Evolutionary conservation across 2,888 invertebrate species (phyloP).

Genomic region (Formica aserva): DNA sequence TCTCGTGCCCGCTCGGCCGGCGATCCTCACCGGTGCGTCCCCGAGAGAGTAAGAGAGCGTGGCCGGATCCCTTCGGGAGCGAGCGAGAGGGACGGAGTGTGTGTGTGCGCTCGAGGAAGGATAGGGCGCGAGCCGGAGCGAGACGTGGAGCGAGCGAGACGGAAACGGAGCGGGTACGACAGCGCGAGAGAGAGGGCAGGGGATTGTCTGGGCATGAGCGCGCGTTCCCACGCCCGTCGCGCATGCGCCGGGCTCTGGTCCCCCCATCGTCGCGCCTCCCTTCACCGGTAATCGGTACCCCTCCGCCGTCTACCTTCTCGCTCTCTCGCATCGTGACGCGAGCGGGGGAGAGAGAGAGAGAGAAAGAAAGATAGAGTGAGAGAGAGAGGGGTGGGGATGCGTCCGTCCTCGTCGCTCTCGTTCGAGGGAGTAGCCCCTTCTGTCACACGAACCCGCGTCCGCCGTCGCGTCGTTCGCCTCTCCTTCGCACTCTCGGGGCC

Average conservation of each 20-base stretch:
- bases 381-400: neutral
- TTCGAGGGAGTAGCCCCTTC: slow-evolving; percentile 46
- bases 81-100: slow-evolving; percentile 26
- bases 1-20: slow-evolving; percentile 78
- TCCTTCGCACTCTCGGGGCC: slow-evolving; percentile 13
- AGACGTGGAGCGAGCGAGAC: slow-evolving; percentile 13
- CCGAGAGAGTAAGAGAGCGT: slow-evolving; percentile 33
- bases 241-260: slow-evolving; percentile 78
- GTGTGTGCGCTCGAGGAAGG: slow-evolving; percentile 21
- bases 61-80: slow-evolving; percentile 43
- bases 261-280: slow-evolving; percentile 55
- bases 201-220: slow-evolving; percentile 77
- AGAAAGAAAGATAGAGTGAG: neutral
- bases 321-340: slow-evolving; percentile 9
- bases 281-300: slow-evolving; percentile 68
- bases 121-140: slow-evolving; percentile 38
- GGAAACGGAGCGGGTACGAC: slow-evolving; percentile 39
- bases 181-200: slow-evolving; percentile 54
- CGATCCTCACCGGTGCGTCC: slow-evolving; percentile 74
- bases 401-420: slow-evolving; percentile 32
- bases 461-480: slow-evolving; percentile 39
- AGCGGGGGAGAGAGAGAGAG: neutral
- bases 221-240: slow-evolving; percentile 84
- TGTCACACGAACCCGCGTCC: slow-evolving; percentile 10
- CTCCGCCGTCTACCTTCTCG: slow-evolving; percentile 22